Evolutionary conservation across 1,140 invertebrate species (phyloP).

Genomic region (Atta cephalotes): DNA sequence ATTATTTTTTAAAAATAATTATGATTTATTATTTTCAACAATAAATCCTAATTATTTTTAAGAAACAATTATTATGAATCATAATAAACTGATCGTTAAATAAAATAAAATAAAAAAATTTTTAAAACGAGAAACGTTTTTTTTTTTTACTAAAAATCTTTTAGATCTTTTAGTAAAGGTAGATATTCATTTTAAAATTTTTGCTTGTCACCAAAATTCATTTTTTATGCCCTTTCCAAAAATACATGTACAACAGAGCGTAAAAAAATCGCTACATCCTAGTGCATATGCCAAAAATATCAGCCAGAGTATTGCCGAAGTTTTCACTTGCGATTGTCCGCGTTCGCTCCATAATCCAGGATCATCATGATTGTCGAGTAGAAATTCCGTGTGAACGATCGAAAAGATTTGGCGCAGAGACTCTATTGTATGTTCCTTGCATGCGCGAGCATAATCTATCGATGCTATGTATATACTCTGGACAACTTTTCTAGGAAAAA

Average conservation of each 20-base stretch:
- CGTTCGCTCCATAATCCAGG: conserved; percentile 66
- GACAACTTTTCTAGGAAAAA: conserved; percentile 55
- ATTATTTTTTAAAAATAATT: too few relatives aligned
- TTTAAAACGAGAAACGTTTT: too few relatives aligned
- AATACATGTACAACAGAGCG: too few relatives aligned
- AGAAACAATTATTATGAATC: too few relatives aligned
- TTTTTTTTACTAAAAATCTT: too few relatives aligned
- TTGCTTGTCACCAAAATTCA: too few relatives aligned
- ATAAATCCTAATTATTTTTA: neutral
- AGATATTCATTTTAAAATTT: too few relatives aligned
- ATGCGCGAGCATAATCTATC: conserved; percentile 58
- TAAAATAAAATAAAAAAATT: too few relatives aligned
- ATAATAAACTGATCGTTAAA: too few relatives aligned
- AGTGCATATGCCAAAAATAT: conserved; percentile 59
- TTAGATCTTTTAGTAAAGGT: too few relatives aligned
- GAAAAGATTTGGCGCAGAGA: conserved; percentile 61
- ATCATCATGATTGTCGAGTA: conserved; percentile 52
- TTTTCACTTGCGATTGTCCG: conserved; percentile 63
- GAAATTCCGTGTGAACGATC: conserved; percentile 66
- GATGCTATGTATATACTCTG: conserved; percentile 33
- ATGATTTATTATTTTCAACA: neutral
- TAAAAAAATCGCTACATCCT: too few relatives aligned
- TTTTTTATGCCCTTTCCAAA: too few relatives aligned
- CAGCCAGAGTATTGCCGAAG: conserved; percentile 42
- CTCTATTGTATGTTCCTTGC: conserved; percentile 56